Percentiles rank a stretch among this genome's conserved stretches.
phyloP scores from a whole-genome alignment of 2,797 vertebrate species.

The Zenarchopterus dispar region DNA sequence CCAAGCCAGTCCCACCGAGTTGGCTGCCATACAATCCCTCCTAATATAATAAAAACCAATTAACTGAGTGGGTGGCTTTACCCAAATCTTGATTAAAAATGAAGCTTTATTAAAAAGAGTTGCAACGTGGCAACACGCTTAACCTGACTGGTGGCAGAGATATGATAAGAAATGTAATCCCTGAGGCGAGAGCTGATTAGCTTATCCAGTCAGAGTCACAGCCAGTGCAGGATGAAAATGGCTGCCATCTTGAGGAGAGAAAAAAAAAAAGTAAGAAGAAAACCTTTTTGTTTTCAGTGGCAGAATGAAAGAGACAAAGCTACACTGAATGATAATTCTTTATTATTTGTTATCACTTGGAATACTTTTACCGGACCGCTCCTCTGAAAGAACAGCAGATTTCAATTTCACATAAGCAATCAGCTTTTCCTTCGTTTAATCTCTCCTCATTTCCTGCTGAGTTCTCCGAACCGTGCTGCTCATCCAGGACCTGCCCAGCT shows the following conservation, averaged over 20 bases:
- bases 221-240: constrained; percentile 65
- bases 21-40: constrained; percentile 64
- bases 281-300: constrained; percentile 24
- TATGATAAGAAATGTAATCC: constrained; percentile 81
- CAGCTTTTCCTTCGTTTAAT: constrained; percentile 1
- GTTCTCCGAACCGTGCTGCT: constrained; percentile 5
- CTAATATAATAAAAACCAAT: constrained; percentile 80
- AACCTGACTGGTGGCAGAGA: constrained; percentile 79
- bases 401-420: not conserved
- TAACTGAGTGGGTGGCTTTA: constrained; percentile 78
- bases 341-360: constrained; percentile 14
- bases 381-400: not conserved
- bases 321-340: constrained; percentile 13
- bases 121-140: constrained; percentile 74
- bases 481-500: constrained; percentile 1
- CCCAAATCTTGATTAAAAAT: constrained; percentile 79
- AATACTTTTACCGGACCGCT: constrained; percentile 12
- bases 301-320: constrained; percentile 7
- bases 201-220: constrained; percentile 72
- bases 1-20: constrained; percentile 50
- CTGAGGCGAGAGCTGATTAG: constrained; percentile 75
- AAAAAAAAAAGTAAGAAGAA: not conserved
- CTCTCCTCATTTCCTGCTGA: constrained; percentile 4
- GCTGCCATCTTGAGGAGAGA: constrained; percentile 34
- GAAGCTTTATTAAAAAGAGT: constrained; percentile 73